Evolutionary conservation across 2,113 vertebrate species (phyloP), one percentile per base, ranked within the genome.

Genomic region (Chloebia gouldiae): DNA sequence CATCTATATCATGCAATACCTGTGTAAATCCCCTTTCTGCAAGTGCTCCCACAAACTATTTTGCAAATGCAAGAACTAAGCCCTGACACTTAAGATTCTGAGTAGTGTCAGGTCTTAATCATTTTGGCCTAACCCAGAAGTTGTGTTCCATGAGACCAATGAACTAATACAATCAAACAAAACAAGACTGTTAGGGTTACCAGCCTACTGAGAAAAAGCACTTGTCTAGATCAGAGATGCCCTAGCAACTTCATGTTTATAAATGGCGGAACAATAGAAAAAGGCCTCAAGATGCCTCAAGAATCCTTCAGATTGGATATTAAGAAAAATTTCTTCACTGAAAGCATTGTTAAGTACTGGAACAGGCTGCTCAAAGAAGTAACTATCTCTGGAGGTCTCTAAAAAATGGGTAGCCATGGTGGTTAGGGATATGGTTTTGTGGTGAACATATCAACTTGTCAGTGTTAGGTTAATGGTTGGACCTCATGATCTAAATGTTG

Each of bases 381-480:
- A 3, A 9, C 44, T 40, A 2, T 42, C 27, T 39, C 28, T 59
- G 28, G 6, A 40, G 15, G 10, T 49, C 3, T 83, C 75, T 69
- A 69, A 77, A 54, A 88, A 24, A 25, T 1, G 0, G 8, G 3
- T 15, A 64, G 49, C 54, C 1, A 0, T n/a, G 20, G 22, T 6
- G 15, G n/a, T 42, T 69, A 47, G 5, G 18, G 25, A 57, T 44
- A 23, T 3, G 5, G 20, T 31, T 81, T 51, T 23, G 13, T 56
- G 20, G 23, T 33, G 17, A 27, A 44, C 31, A 88, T 63, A 9
- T 23, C 19, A 69, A 17, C 16, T 86, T 68, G 5, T 18, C 16
- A 70, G 8, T 64, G 11, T 33, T 53, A 56, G 21, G 7, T 65
- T 75, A 31, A 68, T 0, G 1, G 31, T 13, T 56, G 44, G 23